Conservation (phyloP, 1,140 invertebrate genomes). For the Sycobia sp. region DNA sequence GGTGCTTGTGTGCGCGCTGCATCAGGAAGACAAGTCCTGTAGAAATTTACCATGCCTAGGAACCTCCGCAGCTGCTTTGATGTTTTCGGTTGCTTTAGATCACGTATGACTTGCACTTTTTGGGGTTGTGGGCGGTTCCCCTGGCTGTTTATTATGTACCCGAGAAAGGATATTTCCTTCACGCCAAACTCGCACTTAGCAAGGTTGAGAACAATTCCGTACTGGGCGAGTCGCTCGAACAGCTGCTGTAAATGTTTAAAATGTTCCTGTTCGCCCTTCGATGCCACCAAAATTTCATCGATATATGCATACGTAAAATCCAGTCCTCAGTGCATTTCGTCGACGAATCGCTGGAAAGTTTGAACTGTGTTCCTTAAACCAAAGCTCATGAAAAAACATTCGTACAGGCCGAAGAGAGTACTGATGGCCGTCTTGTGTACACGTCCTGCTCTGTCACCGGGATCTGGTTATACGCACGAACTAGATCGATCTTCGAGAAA, state of each 20-base stretch:
- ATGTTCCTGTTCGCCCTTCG: conserved; percentile 41
- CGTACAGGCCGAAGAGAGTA: too few species aligned
- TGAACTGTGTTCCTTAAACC: too few species aligned
- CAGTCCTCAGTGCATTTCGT: conserved; percentile 31
- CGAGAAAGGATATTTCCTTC: conserved; percentile 42
- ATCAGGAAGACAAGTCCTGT: too few species aligned
- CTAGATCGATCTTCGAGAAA: too few species aligned
- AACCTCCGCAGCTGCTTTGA: conserved; percentile 43
- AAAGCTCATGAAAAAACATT: too few species aligned
- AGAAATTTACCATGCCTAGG: conserved; percentile 52
- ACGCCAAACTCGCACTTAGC: conserved; percentile 43
- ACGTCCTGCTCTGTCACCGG: too few species aligned
- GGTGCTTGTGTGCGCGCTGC: conserved; percentile 42
- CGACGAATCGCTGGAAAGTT: too few species aligned
- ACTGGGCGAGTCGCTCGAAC: conserved; percentile 31
- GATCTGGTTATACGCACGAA: not conserved
- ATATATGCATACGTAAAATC: conserved; percentile 50
- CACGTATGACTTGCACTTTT: conserved; percentile 41
- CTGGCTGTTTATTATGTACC: conserved; percentile 38
- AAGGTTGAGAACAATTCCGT: conserved; percentile 35
- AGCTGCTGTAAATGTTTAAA: conserved; percentile 33
- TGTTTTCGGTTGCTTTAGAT: conserved; percentile 36
- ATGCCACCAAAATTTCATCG: conserved; percentile 56
- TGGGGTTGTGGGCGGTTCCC: conserved; percentile 41
- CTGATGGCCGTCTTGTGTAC: too few species aligned